Evolutionary conservation across 2,113 vertebrate species (phyloP).

Genomic region (Glaucidium brasilianum): DNA sequence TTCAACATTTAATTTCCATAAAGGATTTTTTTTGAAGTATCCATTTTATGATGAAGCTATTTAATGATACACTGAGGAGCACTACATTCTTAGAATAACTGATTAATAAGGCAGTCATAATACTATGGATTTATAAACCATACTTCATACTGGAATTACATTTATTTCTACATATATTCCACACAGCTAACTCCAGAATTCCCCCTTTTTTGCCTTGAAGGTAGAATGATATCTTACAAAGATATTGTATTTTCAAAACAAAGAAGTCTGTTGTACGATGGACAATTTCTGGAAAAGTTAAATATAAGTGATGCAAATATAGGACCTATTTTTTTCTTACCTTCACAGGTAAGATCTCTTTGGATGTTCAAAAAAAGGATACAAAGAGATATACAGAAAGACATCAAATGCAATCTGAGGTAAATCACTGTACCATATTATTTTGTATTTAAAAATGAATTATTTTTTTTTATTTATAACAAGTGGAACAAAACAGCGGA

Average conservation of each 20-base stretch:
- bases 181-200: neutral
- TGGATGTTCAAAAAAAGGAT: neutral
- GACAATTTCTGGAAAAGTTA: neutral
- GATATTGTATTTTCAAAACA: neutral
- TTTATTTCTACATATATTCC: neutral
- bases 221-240: neutral
- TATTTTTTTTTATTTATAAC: neutral
- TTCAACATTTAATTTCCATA: neutral
- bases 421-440: neutral
- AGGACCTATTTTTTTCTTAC: neutral
- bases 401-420: neutral
- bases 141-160: neutral
- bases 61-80: neutral
- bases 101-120: neutral
- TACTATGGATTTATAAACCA: neutral
- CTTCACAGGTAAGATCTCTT: neutral
- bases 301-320: neutral
- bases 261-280: neutral
- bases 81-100: neutral
- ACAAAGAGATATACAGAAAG: neutral
- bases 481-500: neutral
- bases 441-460: neutral
- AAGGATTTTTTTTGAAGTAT: neutral
- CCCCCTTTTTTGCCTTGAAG: neutral
- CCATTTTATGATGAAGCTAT: neutral